Base-by-base conservation (phyloP, 2,797 vertebrate genomes). In the Oreochromis grahami region DNA sequence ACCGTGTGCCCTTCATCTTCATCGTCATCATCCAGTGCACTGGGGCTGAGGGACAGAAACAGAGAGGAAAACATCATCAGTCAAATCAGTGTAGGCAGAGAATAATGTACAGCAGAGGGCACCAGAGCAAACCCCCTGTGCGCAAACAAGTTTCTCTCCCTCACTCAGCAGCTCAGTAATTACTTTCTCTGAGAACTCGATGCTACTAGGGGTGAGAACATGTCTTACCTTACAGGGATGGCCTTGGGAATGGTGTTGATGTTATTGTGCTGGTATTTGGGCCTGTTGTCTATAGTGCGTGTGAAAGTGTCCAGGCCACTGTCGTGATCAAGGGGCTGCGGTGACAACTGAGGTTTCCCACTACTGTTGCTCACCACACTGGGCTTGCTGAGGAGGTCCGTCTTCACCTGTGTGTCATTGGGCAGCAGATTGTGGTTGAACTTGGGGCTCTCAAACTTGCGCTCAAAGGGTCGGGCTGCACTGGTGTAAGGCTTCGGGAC, bases 361-460 rank as follows among this genome's bases (percentile, higher is more conserved):
- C 86, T 52, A 26, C 86, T 92, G 88, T 93, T 94, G 89, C 91
- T 93, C 32, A 93, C 88, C 77, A 85, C 77, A 83, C 89, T 1
- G 90, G 95, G 88, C 80, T 95, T 96, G 34, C 80, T 24, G 80
- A 94, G 84, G 95, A 97, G 91, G 36, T 95, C 94, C 74, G 97
- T 91, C 95, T 96, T 32, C 95, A 95, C 90, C 81, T 95, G 95
- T 34, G 96, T 95, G 96, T 99, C 98, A 45, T 98, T 98, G 87
- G 98, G 98, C 95, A 99, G 95, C 89, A 99, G 97, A 91, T 99
- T 99, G 93, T 99, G 99, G 94, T 98, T 99, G 95, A 99, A 99
- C 93, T 99, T 99, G 1, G 98, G 98, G 88, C 98, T 99, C 88
- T 99, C 98, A 63, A 99, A 99, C 95, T 99, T 99, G 95, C 98